Evolutionary conservation across 2,888 invertebrate genomes (phyloP).

Genomic region (Watsonalla binaria): DNA sequence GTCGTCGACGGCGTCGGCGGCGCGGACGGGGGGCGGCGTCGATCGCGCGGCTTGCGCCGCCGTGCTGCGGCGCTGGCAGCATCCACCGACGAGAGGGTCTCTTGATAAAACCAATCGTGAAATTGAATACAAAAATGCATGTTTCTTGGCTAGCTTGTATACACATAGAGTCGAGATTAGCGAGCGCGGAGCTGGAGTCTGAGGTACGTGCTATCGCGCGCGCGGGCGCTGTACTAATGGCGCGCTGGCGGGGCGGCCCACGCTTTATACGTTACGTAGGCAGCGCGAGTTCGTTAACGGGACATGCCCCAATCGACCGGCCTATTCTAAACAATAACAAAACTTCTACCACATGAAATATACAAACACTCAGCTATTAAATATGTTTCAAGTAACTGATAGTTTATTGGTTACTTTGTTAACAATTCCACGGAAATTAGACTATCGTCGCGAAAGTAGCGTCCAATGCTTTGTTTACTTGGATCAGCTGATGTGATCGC

Average conservation of each 20-base stretch:
- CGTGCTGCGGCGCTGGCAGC: slow-evolving; percentile 63
- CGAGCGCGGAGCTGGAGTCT: slow-evolving; percentile 60
- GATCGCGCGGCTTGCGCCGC: slow-evolving; percentile 58
- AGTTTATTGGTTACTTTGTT: slow-evolving; percentile 4
- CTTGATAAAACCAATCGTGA: slow-evolving; percentile 73
- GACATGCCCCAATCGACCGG: slow-evolving; percentile 69
- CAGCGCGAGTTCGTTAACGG: slow-evolving; percentile 74
- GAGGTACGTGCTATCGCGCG: slow-evolving; percentile 73
- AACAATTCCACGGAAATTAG: slow-evolving; percentile 4
- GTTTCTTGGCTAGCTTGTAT: slow-evolving; percentile 62
- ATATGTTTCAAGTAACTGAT: slow-evolving; percentile 10
- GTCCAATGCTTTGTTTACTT: slow-evolving; percentile 54
- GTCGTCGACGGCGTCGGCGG: slow-evolving; percentile 69
- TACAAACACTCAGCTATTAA: slow-evolving; percentile 20
- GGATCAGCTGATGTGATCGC: slow-evolving; percentile 61
- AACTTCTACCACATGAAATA: slow-evolving; percentile 41
- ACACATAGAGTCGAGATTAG: slow-evolving; percentile 74
- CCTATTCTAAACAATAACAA: slow-evolving; percentile 74
- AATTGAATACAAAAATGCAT: slow-evolving; percentile 73
- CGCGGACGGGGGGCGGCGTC: slow-evolving; percentile 65
- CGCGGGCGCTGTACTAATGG: slow-evolving; percentile 74
- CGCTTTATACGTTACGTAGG: slow-evolving; percentile 74
- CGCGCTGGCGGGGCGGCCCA: slow-evolving; percentile 71
- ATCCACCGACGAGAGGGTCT: slow-evolving; percentile 65
- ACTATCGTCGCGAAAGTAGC: slow-evolving; percentile 24